Evolutionary conservation across 2,888 invertebrate species (phyloP).

Genomic region (Drosophila recens): DNA sequence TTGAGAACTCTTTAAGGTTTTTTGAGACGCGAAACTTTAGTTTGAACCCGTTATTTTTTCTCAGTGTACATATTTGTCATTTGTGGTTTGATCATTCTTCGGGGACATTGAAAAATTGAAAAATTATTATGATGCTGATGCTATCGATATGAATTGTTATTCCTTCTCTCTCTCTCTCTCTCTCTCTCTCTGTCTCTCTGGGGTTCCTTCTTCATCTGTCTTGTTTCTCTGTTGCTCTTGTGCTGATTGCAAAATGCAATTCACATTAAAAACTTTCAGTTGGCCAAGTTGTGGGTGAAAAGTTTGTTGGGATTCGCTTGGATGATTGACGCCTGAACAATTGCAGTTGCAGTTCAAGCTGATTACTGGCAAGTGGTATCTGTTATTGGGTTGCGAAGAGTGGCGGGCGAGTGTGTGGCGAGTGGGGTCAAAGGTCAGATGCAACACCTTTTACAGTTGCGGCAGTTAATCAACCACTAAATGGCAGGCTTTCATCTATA

Average conservation of each 20-base stretch:
- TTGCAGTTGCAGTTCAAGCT: constrained; percentile 31
- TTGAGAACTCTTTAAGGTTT: too few species aligned
- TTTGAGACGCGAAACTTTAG: too few species aligned
- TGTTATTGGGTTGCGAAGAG: neutral
- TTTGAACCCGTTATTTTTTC: neutral
- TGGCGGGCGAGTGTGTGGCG: too few species aligned
- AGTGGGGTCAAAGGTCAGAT: neutral
- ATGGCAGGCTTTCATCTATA: constrained; percentile 52
- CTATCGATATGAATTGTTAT: constrained; percentile 29
- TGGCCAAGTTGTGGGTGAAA: constrained; percentile 47
- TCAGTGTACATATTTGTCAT: constrained; percentile 28
- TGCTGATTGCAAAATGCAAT: constrained; percentile 74
- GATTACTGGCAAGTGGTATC: neutral
- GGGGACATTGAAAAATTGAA: constrained; percentile 60
- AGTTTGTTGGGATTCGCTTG: constrained; percentile 37
- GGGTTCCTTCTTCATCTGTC: constrained; percentile 2
- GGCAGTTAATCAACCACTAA: constrained; percentile 73
- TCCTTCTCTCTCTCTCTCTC: neutral
- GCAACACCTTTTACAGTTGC: constrained; percentile 16
- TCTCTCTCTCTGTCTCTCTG: neutral
- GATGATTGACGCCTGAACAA: constrained; percentile 55
- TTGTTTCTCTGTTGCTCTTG: constrained; percentile 34
- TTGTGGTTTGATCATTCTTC: constrained; percentile 33
- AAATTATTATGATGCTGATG: constrained; percentile 54
- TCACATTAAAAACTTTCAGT: constrained; percentile 62